Evolutionary conservation across 2,797 vertebrate species (phyloP).

Genomic region (Rhinoraja longicauda): DNA sequence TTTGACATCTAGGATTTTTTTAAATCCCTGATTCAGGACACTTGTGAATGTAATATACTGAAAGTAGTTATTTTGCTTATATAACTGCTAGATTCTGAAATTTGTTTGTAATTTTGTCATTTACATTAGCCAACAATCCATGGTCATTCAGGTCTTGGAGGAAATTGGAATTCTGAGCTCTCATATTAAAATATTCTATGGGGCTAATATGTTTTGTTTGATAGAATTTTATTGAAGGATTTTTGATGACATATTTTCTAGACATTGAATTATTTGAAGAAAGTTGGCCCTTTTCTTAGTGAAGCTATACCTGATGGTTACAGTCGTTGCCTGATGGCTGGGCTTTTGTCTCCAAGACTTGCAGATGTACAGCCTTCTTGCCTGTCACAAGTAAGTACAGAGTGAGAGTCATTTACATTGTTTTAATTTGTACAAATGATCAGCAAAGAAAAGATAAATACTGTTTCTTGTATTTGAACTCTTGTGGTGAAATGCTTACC

Average conservation of each 20-base stretch:
- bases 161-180: not conserved
- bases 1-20: not conserved
- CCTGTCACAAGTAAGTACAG: conserved; percentile 63
- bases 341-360: conserved; percentile 79
- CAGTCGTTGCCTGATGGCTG: conserved; percentile 82
- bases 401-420: not conserved
- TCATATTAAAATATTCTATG: not conserved
- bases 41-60: not conserved
- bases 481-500: not conserved
- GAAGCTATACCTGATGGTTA: conserved; percentile 78
- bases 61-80: not conserved
- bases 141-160: not conserved
- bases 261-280: conserved; percentile 87
- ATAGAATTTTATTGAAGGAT: not conserved
- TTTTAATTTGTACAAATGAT: not conserved
- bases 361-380: conserved; percentile 72
- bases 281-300: conserved; percentile 72
- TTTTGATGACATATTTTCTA: conserved; percentile 48
- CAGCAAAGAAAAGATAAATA: not conserved
- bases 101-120: too few relatives aligned
- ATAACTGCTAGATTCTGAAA: not conserved
- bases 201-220: not conserved
- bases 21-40: not conserved
- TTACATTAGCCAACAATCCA: not conserved
- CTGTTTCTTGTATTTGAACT: not conserved